Base-by-base conservation (phyloP, 2,797 vertebrate species). In the Helarctos malayanus region DNA sequence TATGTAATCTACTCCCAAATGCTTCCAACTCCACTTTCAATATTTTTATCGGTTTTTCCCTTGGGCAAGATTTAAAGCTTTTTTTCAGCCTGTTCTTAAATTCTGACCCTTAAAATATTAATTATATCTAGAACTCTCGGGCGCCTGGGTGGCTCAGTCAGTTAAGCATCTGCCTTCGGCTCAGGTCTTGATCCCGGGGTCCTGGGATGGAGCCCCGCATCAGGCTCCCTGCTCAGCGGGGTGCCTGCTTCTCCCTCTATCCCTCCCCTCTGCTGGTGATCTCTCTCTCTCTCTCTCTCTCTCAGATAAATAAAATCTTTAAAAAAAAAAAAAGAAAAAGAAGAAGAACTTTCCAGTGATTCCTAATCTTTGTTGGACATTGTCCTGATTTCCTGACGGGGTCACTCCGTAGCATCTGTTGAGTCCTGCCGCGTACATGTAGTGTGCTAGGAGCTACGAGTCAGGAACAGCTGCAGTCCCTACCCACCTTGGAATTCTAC, bases 21-120 rank as follows among this genome's bases (percentile, higher is more conserved):
- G 52, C 73, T 87, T 80, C 84, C 84, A 32, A 0, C 19, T 32
- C 27, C 9, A 32, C 54, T 69, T 90, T 54, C 54, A 63, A 12
- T 78, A 79, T 78, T 91, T 32, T 59, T 76, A 82, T 12, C 65
- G 49, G 27, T 41, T 87, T 89, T 94, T 93, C 35, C 79, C 76
- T 69, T 45, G 21, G 57, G 27, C 54, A 78, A 95, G 52, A 88
- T 65, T 81, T 81, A 71, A 90, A 88, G 47, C 49, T 71, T 95
- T 97, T 52, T 71, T 57, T 86, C 16, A 73, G 38, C 56, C 32
- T 56, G 16, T 7, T 91, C n/a, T 89, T 92, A n/a, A n/a, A 80
- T 90, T 92, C 76, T 86, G 57, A 91, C 4, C 61, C 23, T 85
- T 38, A 45, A 41, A 68, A 27, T 80, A n/a, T 52, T 79, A 75